Conservation (phyloP, 1,140 invertebrate genomes). For the silkworm (Bombyx mori) region ASM3026992v2 NC_085110.1:14228001-14228500, state of each 20-base stretch:
- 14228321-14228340: conserved; percentile 19
- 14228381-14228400: background rate
- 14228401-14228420: conserved; percentile 11
- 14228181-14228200: conserved; percentile 47
- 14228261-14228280: conserved; percentile 52
- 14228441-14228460: conserved; percentile 82
- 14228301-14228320: conserved; percentile 19
- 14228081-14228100: background rate
- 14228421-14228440: conserved; percentile 75
- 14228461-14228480: conserved; percentile 86
- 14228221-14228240: conserved; percentile 58
- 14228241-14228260: conserved; percentile 63
- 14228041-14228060: background rate
- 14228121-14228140: conserved; percentile 19
- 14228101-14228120: background rate
- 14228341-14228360: conserved; percentile 14
- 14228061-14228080: background rate
- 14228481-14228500: conserved; percentile 76
- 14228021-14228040: background rate
- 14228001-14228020: too few species aligned
- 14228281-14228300: conserved; percentile 22
- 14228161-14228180: conserved; percentile 21
- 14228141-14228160: conserved; percentile 26
- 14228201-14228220: conserved; percentile 58
- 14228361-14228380: background rate